Conservation (phyloP, 2,888 invertebrate species). For the Drosophila putrida region DNA sequence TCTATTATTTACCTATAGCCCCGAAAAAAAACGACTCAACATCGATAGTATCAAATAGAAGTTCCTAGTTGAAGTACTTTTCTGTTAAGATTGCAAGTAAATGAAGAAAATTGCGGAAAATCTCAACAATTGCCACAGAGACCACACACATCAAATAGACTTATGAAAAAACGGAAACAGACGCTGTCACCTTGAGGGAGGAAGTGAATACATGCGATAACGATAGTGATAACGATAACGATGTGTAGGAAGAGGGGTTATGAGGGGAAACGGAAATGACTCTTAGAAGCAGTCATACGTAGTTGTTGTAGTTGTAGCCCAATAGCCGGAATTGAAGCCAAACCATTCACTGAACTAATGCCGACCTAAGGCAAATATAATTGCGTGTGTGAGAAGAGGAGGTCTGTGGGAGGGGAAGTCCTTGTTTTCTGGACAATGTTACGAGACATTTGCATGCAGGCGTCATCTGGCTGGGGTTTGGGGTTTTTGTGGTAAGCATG, state of each 20-base stretch:
- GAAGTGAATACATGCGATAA: conserved; percentile 10
- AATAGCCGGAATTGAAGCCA: conserved; percentile 53
- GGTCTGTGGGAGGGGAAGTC: conserved; percentile 6
- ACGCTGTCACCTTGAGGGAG: conserved; percentile 54
- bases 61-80: conserved; percentile 6
- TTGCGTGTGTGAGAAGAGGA: conserved; percentile 58
- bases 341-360: conserved; percentile 74
- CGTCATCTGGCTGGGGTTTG: conserved; percentile 66
- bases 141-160: conserved; percentile 67
- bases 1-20: not conserved
- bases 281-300: conserved; percentile 65
- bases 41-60: not conserved
- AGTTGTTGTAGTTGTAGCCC: conserved; percentile 32
- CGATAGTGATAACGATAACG: conserved; percentile 5
- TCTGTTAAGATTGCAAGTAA: conserved; percentile 1
- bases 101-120: conserved; percentile 25
- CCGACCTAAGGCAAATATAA: conserved; percentile 81
- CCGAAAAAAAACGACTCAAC: no score
- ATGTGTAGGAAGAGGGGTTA: conserved; percentile 7
- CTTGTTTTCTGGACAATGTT: conserved; percentile 63
- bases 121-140: conserved; percentile 65
- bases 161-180: conserved; percentile 49
- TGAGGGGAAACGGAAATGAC: conserved; percentile 74
- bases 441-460: conserved; percentile 79
- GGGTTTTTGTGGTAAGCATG: conserved; percentile 63